Evolutionary conservation across 2,888 invertebrate species (phyloP).

Genomic region (Caenorhabditis panamensis): DNA sequence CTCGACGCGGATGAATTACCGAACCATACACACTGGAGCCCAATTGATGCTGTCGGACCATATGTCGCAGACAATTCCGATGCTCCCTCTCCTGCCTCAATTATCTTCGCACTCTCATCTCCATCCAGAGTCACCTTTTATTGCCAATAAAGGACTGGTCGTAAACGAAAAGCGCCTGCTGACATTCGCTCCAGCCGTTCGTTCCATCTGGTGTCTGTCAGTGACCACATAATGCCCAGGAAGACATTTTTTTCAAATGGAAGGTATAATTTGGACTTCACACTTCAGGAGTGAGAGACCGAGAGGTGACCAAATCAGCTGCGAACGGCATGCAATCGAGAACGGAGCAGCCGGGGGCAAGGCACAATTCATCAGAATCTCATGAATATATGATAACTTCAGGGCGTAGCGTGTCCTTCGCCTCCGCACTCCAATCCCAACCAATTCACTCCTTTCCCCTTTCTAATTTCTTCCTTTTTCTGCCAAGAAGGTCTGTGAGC

Average conservation of each 20-base stretch:
- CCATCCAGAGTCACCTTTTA: slow-evolving; percentile 48
- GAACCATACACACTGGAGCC: slow-evolving; percentile 4
- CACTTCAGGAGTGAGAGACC: not conserved
- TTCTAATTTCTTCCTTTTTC: not conserved
- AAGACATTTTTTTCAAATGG: slow-evolving; percentile 42
- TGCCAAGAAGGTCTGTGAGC: not conserved
- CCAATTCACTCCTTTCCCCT: not conserved
- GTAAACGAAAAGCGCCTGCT: slow-evolving; percentile 49
- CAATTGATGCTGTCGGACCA: slow-evolving; percentile 24
- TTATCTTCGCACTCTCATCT: slow-evolving; percentile 39
- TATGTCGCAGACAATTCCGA: slow-evolving; percentile 53
- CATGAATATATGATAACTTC: slow-evolving; percentile 55
- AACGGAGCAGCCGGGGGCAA: slow-evolving; percentile 11
- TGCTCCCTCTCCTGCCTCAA: slow-evolving; percentile 34
- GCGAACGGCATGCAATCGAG: slow-evolving; percentile 44
- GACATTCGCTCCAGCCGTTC: slow-evolving; percentile 21
- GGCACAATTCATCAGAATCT: slow-evolving; percentile 47
- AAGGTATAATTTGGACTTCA: slow-evolving; percentile 10
- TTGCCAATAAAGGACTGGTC: slow-evolving; percentile 43
- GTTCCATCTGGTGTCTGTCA: slow-evolving; percentile 36
- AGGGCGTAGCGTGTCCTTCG: not conserved
- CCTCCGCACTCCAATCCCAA: not conserved
- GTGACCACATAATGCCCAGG: slow-evolving; percentile 24
- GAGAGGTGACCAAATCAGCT: slow-evolving; percentile 14
- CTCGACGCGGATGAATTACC: slow-evolving; percentile 54